Evolutionary conservation across 2,113 vertebrate genomes (phyloP), one percentile per base, ranked within the genome.

Genomic region (Casuarius casuarius): DNA sequence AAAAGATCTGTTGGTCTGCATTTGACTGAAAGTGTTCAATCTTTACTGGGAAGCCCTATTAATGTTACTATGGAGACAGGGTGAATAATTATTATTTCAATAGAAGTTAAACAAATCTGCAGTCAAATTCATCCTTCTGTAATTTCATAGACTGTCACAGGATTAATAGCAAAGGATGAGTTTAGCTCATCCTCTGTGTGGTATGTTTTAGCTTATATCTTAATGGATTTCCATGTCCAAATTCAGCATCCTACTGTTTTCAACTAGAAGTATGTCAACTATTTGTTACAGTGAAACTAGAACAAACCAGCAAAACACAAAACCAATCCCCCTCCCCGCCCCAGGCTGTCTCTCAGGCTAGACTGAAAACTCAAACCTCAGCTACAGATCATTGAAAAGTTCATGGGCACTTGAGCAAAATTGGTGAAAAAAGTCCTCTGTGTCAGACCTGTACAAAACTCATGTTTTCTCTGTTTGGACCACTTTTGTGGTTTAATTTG

Each of bases 1-100:
- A 92, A 97, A 98, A 98, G 77, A 94, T 97, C 94, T 95, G 88
- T 94, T 95, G 95, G 96, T 92, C 90, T 97, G 95, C 93, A 85
- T 95, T 91, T 93, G 80, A 94, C 86, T 95, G 96, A 98, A 98
- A 98, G 97, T 96, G 90, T 97, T 98, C 95, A 62, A 74, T 98
- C 96, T 98, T 98, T 96, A 97, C 98, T 98, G 97, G 97, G 97
- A 98, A 98, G 96, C 76, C 86, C 68, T 84, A 90, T 65, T 72
- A 74, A 66, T 84, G 74, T 73, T 92, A 71, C 67, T 84, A 10
- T 14, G 25, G 94, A 92, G 62, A 86, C 61, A 74, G 76, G 73
- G 56, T 59, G 92, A 89, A 84, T 51, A 12, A 46, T 56, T 61
- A 87, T 66, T 1, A 73, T 94, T 94, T 93, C 42, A 78, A 86